Evolutionary conservation across 2,797 vertebrate species (phyloP).

Genomic region (Capromys pilorides): DNA sequence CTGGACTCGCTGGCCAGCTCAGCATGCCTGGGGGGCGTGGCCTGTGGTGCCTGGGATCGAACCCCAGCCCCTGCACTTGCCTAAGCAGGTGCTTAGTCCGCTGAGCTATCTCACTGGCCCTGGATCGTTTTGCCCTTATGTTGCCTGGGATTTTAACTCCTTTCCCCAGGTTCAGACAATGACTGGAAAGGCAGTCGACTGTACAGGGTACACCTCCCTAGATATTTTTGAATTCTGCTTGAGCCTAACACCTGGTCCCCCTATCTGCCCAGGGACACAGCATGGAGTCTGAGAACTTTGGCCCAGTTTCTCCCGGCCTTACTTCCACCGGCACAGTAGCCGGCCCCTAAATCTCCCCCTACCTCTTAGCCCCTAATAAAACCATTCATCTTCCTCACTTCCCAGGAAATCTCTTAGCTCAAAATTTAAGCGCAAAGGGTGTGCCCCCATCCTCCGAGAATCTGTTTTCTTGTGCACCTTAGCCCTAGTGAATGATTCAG

Average conservation of each 20-base stretch:
- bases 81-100: too few species aligned
- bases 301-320: neutral
- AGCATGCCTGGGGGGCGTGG: too few species aligned
- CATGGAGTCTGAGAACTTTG: neutral
- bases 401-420: neutral
- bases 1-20: too few species aligned
- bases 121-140: neutral
- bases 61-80: too few species aligned
- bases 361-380: neutral
- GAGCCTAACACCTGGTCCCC: neutral
- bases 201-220: neutral
- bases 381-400: neutral
- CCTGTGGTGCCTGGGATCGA: too few species aligned
- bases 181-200: neutral
- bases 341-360: too few species aligned
- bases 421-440: neutral
- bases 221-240: accelerated
- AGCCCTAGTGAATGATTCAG: neutral
- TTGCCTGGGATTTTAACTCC: neutral
- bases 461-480: neutral
- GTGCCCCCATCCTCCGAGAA: too few species aligned
- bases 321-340: neutral
- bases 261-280: neutral
- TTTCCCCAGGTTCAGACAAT: neutral
- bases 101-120: neutral